A percentile compares a stretch with the other conserved stretches of the same genome.
phyloP scores from a whole-genome alignment of 2,797 vertebrate genomes.

The Coranthus polyacanthus region DNA sequence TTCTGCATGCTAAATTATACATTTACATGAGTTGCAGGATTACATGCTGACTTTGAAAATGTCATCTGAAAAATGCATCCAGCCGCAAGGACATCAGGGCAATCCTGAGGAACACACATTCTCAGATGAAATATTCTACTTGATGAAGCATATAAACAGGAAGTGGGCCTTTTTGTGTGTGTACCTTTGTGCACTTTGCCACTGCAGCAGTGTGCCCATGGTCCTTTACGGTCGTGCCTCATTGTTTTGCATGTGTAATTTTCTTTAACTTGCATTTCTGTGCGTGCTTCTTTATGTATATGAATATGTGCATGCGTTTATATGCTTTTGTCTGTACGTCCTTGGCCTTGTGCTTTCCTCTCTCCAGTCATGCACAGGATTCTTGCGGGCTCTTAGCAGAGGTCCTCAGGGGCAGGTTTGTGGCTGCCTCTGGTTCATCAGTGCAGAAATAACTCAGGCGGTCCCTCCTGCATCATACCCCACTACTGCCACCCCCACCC shows the following conservation, averaged over 20 bases:
- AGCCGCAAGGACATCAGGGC: slow-evolving; percentile 58
- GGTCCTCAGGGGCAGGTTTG: slow-evolving; percentile 73
- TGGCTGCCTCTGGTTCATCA: slow-evolving; percentile 68
- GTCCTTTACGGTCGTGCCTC: neutral
- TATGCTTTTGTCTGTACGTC: slow-evolving; percentile 44
- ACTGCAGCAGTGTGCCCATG: neutral
- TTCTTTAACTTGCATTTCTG: neutral
- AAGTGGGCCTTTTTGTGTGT: slow-evolving; percentile 49
- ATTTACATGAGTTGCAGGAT: slow-evolving; percentile 67
- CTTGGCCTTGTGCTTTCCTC: slow-evolving; percentile 60
- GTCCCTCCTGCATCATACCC: neutral
- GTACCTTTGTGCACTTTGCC: neutral
- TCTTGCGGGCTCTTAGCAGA: slow-evolving; percentile 70
- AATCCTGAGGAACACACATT: slow-evolving; percentile 29
- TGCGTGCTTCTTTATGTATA: slow-evolving; percentile 4
- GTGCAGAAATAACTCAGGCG: slow-evolving; percentile 71
- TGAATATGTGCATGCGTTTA: slow-evolving; percentile 25
- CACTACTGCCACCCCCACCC: neutral
- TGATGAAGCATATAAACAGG: slow-evolving; percentile 62
- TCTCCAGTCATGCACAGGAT: slow-evolving; percentile 72
- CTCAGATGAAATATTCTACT: slow-evolving; percentile 46
- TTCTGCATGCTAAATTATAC: slow-evolving; percentile 65
- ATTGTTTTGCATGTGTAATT: neutral
- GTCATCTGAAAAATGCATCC: slow-evolving; percentile 69
- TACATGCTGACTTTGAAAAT: slow-evolving; percentile 66